A percentile compares a stretch with the other conserved stretches of the same genome.
Conservation (phyloP, 2,797 vertebrate species). For the Eurystomus glaucurus region DNA sequence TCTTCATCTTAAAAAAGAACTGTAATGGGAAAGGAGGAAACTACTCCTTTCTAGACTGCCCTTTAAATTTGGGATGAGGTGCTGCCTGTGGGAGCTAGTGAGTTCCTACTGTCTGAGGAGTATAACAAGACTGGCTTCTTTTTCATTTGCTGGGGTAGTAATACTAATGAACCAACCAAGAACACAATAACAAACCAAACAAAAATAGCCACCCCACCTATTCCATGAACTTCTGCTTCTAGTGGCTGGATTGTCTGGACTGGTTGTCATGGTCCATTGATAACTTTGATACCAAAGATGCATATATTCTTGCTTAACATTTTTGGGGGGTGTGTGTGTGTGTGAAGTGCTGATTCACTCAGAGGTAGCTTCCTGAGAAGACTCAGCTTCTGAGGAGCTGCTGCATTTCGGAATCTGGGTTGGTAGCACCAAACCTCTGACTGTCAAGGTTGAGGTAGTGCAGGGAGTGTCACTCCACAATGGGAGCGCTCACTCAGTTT, state of each 20-base stretch:
- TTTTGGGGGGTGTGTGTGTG: background rate
- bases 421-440: background rate
- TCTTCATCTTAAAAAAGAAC: background rate
- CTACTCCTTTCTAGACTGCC: background rate
- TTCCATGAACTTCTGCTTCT: background rate
- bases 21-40: background rate
- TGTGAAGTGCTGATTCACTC: background rate
- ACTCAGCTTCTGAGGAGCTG: background rate
- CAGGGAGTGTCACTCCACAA: background rate
- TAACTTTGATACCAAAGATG: background rate
- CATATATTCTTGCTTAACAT: background rate
- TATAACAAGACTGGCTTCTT: background rate
- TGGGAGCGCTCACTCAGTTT: background rate
- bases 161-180: background rate
- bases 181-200: background rate
- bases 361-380: background rate
- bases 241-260: background rate
- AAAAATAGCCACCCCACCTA: fast-evolving
- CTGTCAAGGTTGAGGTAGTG: background rate
- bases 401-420: background rate
- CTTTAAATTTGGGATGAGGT: background rate
- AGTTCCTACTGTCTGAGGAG: background rate
- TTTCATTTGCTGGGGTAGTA: background rate
- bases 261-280: background rate
- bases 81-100: background rate